These are phyloP conservation scores for Eupithecia tripunctaria DNA, from an alignment of 2,888 invertebrate genomes.

Conservation along the genomic window DNA sequence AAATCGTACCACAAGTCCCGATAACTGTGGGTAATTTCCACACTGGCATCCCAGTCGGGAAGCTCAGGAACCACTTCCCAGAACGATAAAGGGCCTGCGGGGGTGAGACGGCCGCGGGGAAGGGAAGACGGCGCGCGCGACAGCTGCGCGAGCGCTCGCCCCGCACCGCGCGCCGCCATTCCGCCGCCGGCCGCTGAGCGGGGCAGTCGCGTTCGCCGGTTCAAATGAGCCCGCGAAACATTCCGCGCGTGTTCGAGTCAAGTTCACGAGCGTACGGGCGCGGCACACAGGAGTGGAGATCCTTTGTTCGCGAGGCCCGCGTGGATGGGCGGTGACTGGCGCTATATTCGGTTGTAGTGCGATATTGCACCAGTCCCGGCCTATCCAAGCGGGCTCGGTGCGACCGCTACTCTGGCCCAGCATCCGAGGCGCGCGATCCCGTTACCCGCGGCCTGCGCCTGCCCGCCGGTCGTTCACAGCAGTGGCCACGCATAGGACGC, in stretches of 20 bases:
- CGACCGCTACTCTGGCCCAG: conserved; percentile 77
- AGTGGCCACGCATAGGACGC: conserved; percentile 83
- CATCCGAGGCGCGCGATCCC: conserved; percentile 82
- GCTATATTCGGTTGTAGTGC: conserved; percentile 80
- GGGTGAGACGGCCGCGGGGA: conserved; percentile 51
- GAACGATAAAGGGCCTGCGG: conserved; percentile 81
- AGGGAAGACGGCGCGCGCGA: conserved; percentile 71
- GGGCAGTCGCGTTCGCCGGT: conserved; percentile 52
- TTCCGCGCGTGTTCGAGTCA: conserved; percentile 57
- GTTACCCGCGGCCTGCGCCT: conserved; percentile 65
- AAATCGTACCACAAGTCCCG: conserved; percentile 50
- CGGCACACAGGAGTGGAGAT: conserved; percentile 35
- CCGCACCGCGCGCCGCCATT: conserved; percentile 59
- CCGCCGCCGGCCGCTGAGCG: conserved; percentile 65
- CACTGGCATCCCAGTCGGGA: conserved; percentile 76
- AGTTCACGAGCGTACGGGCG: conserved; percentile 52
- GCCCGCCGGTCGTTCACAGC: conserved; percentile 76
- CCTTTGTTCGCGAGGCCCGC: conserved; percentile 79
- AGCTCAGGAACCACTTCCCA: conserved; percentile 84
- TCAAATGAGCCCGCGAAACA: conserved; percentile 66
- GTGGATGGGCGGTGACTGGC: conserved; percentile 82
- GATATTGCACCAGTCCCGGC: conserved; percentile 86
- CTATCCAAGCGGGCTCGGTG: conserved; percentile 80
- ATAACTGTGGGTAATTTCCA: conserved; percentile 55
- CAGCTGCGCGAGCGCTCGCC: conserved; percentile 79